These are phyloP conservation scores for Malacoctenus gilli DNA, from an alignment of 2,797 vertebrate species.

Conservation along the genomic window DNA sequence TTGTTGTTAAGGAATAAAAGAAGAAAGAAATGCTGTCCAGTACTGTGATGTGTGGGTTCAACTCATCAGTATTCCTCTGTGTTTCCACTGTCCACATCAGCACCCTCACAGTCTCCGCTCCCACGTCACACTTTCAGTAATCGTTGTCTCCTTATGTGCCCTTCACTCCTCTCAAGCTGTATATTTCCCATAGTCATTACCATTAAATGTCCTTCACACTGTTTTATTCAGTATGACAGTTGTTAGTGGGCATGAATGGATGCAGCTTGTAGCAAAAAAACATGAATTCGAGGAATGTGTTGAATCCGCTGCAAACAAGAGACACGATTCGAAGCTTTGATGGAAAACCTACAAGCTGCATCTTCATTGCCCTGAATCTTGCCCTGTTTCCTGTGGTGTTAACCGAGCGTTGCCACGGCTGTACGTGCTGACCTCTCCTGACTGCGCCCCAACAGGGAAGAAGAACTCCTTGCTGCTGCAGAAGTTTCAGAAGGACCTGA, in stretches of 20 bases:
- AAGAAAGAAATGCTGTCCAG: slow-evolving; percentile 22
- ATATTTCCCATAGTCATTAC: slow-evolving; percentile 68
- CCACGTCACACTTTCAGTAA: slow-evolving; percentile 59
- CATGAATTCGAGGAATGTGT: not conserved
- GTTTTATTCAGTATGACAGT: slow-evolving; percentile 46
- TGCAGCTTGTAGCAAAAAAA: slow-evolving; percentile 64
- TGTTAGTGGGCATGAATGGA: slow-evolving; percentile 52
- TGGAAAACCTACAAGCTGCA: slow-evolving; percentile 64
- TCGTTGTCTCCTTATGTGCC: slow-evolving; percentile 67
- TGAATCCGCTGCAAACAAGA: not conserved
- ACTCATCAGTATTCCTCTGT: slow-evolving; percentile 65
- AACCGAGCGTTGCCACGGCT: slow-evolving; percentile 53
- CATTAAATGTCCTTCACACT: slow-evolving; percentile 70
- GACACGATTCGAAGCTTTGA: too few relatives aligned
- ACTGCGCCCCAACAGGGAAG: slow-evolving; percentile 88
- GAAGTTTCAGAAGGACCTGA: slow-evolving; percentile 99
- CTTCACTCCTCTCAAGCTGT: slow-evolving; percentile 59
- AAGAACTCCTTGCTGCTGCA: slow-evolving; percentile 98
- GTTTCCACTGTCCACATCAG: slow-evolving; percentile 63
- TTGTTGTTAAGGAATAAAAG: slow-evolving; percentile 21
- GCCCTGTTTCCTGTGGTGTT: slow-evolving; percentile 47
- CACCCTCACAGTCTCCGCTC: slow-evolving; percentile 58
- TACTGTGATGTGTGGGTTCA: slow-evolving; percentile 57
- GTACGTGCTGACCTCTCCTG: slow-evolving; percentile 65
- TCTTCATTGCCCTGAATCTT: slow-evolving; percentile 49